These are phyloP conservation scores for Mycetomoellerius zeteki DNA, from an alignment of 1,140 invertebrate species.

Conservation along the genomic window DNA sequence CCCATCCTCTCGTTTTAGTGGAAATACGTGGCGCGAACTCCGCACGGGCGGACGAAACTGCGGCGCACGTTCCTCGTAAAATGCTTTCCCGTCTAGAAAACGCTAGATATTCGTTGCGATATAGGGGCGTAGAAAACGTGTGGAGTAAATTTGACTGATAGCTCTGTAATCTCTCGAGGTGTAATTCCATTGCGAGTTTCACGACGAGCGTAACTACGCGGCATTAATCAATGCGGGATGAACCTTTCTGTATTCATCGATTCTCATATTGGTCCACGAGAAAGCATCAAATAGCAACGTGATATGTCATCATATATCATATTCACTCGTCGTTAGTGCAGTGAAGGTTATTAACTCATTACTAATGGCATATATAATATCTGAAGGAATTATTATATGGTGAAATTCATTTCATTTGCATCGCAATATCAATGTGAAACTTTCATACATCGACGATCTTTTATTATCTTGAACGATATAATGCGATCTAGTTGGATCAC, in stretches of 20 bases:
- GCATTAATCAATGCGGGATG: conserved; percentile 31
- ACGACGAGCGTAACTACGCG: neutral
- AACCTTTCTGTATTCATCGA: conserved; percentile 6
- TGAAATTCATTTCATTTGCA: conserved; percentile 8
- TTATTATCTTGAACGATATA: neutral
- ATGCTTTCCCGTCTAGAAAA: neutral
- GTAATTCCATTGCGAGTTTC: conserved; percentile 18
- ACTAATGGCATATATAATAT: neutral
- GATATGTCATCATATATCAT: conserved; percentile 25
- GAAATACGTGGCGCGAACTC: conserved; percentile 2
- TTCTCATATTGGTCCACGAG: neutral
- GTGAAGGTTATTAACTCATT: conserved; percentile 38
- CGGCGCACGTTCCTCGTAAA: conserved; percentile 15
- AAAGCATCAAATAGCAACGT: neutral
- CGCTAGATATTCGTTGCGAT: neutral
- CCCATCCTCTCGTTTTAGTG: conserved; percentile 24
- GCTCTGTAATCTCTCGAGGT: neutral
- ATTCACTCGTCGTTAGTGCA: neutral
- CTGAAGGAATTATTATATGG: neutral
- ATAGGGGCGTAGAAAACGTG: conserved; percentile 10
- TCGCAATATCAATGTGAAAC: neutral
- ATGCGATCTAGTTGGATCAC: conserved; percentile 22
- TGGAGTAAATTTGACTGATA: conserved; percentile 27
- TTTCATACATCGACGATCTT: neutral
- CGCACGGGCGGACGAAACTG: neutral